Evolutionary conservation across 2,797 vertebrate species (phyloP).

Genomic region (Holocentrus rufus): DNA sequence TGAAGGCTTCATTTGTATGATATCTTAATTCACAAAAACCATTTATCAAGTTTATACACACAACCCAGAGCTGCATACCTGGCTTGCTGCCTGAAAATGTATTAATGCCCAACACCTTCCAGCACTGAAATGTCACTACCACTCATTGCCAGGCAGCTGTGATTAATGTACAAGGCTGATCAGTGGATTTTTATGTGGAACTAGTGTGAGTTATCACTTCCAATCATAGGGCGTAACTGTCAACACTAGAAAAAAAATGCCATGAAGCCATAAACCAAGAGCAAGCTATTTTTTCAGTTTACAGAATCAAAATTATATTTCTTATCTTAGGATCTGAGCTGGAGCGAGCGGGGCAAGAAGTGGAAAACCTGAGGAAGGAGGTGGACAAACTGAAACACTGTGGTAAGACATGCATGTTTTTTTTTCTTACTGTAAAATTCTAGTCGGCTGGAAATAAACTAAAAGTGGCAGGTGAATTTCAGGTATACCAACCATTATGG

Average conservation of each 20-base stretch:
- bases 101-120: background rate
- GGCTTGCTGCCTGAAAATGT: background rate
- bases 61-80: background rate
- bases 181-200: background rate
- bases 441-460: background rate
- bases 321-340: slow-evolving; percentile 76
- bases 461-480: background rate
- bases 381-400: slow-evolving; percentile 78
- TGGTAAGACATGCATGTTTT: slow-evolving; percentile 71
- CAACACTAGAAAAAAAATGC: background rate
- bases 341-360: slow-evolving; percentile 77
- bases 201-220: background rate
- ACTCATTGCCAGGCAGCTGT: slow-evolving; percentile 3
- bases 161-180: background rate
- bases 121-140: slow-evolving; percentile 1
- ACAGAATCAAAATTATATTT: slow-evolving; percentile 33
- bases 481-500: background rate
- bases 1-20: background rate
- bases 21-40: background rate
- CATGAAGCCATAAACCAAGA: background rate
- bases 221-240: background rate
- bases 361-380: slow-evolving; percentile 79
- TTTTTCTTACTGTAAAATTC: background rate
- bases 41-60: background rate
- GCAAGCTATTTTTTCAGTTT: background rate